phyloP scores from a whole-genome alignment of 1,140 invertebrate genomes.

The Drosophila insularis region DNA sequence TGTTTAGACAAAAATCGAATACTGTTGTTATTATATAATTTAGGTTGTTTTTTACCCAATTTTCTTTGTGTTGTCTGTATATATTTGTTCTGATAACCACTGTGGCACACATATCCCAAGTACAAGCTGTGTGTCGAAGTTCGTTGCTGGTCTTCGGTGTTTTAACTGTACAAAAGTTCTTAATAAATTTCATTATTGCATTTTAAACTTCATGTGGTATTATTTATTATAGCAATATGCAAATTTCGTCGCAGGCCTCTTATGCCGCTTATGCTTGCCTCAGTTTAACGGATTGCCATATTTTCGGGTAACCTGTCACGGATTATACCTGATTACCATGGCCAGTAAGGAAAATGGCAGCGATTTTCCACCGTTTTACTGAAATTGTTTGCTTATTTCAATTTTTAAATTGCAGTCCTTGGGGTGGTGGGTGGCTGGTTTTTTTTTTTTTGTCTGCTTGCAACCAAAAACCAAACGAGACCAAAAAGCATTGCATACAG shows the following conservation, averaged over 20 bases:
- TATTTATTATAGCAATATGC: conserved; percentile 43
- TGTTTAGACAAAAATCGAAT: too few species aligned
- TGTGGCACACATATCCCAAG: not conserved
- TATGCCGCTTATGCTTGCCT: not conserved
- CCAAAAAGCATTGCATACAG: conserved; percentile 5
- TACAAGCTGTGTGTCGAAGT: conserved; percentile 15
- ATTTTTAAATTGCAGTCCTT: not conserved
- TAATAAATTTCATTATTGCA: conserved; percentile 63
- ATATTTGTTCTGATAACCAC: not conserved
- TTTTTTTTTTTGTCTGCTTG: too few species aligned
- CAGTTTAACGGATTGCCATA: not conserved
- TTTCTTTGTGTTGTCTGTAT: too few species aligned
- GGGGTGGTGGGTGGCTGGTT: too few species aligned
- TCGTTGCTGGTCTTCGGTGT: conserved; percentile 35
- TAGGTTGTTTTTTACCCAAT: not conserved
- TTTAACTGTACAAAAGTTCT: conserved; percentile 59
- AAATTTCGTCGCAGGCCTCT: conserved; percentile 23
- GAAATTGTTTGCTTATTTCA: not conserved
- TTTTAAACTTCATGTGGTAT: conserved; percentile 50
- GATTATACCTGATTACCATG: conserved; percentile 8
- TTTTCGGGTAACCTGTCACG: not conserved
- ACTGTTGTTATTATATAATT: too few species aligned
- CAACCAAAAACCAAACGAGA: not conserved
- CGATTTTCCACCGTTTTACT: not conserved
- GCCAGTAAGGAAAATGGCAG: not conserved